Conservation (phyloP, 2,888 invertebrate species). For the Hydrotaea diabolus region DNA sequence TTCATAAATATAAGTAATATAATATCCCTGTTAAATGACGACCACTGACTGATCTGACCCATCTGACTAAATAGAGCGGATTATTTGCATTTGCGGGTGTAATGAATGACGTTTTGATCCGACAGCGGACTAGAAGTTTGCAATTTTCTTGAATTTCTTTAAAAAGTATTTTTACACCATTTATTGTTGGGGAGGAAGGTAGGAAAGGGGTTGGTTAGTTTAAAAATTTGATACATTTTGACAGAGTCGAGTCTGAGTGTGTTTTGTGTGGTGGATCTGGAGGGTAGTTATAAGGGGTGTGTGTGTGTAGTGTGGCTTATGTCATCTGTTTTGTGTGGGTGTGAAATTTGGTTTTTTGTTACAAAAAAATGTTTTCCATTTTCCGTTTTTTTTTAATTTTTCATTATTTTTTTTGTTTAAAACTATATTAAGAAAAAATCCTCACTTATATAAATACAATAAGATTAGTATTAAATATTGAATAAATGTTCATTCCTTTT, state of each 20-base stretch:
- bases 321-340: slow-evolving; percentile 10
- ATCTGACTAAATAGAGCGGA: no score
- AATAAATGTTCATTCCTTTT: slow-evolving; percentile 40
- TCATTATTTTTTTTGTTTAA: slow-evolving; percentile 54
- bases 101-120: no score
- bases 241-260: no score
- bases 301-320: not conserved
- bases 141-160: not conserved
- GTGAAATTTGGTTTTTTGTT: slow-evolving; percentile 46
- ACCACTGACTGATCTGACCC: no score
- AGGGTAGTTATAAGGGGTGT: not conserved
- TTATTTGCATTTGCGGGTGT: no score
- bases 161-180: slow-evolving; percentile 33
- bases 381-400: slow-evolving; percentile 52
- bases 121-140: not conserved
- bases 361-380: slow-evolving; percentile 62
- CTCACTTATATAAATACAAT: slow-evolving; percentile 62
- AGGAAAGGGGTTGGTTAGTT: no score
- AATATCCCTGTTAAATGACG: no score
- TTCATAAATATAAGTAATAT: no score
- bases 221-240: slow-evolving; percentile 14
- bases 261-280: not conserved
- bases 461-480: slow-evolving; percentile 63
- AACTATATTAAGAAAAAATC: slow-evolving; percentile 60
- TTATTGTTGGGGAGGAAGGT: not conserved